phyloP scores from a whole-genome alignment of 2,113 vertebrate species.

The Macroglossus sobrinus region DNA sequence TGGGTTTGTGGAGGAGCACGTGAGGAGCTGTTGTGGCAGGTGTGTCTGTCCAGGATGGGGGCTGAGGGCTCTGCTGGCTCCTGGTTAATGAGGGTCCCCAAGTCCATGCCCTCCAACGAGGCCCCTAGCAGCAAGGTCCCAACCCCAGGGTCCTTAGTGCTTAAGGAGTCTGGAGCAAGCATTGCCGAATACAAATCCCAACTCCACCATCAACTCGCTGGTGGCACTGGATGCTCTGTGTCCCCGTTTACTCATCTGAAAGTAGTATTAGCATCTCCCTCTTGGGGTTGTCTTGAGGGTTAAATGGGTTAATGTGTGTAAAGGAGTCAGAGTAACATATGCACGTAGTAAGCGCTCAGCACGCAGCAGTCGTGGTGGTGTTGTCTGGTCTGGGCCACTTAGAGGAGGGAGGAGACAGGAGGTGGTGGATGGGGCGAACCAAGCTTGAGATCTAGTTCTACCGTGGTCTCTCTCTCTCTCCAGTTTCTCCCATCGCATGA shows the following conservation, averaged over 20 bases:
- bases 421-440: fast-evolving
- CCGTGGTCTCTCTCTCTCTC: neutral
- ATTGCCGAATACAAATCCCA: neutral
- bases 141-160: neutral
- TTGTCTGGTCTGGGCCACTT: neutral
- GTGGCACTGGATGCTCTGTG: neutral
- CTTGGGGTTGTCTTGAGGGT: neutral
- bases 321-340: neutral
- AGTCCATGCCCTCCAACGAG: neutral
- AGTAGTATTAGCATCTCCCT: neutral
- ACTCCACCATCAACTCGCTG: neutral
- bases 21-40: neutral
- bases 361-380: neutral
- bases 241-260: neutral
- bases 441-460: neutral
- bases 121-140: neutral
- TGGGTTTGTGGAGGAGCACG: neutral
- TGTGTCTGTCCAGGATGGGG: neutral
- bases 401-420: neutral
- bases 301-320: neutral
- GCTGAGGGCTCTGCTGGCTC: neutral
- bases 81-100: neutral
- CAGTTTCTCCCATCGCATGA: neutral
- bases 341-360: neutral
- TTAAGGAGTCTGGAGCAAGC: neutral